phyloP scores from a whole-genome alignment of 2,797 vertebrate genomes.

The Myoxocephalus aenaeus region DNA sequence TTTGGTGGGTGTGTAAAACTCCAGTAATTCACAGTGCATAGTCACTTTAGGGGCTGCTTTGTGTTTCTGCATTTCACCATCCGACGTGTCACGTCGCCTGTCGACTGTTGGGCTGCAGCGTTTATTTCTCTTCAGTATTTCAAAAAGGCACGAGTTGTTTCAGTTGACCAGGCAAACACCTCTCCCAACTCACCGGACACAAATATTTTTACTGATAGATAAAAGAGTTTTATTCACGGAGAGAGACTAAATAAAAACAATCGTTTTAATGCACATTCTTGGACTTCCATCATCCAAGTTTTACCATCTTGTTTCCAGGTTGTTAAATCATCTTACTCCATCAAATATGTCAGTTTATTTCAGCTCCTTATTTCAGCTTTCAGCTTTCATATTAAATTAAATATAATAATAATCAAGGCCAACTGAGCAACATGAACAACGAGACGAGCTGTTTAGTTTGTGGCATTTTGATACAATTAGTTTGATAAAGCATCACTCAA shows the following conservation, averaged over 20 bases:
- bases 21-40: conserved; percentile 65
- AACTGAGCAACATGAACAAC: too few relatives aligned
- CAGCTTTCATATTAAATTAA: background rate
- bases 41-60: conserved; percentile 59
- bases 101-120: conserved; percentile 37
- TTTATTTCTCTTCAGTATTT: conserved; percentile 14
- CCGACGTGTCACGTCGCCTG: conserved; percentile 57
- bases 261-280: background rate
- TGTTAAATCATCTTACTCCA: too few relatives aligned
- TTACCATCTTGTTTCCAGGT: background rate
- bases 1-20: conserved; percentile 69
- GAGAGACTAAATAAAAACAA: background rate
- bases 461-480: background rate
- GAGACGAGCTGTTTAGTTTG: background rate
- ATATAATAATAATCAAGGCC: background rate
- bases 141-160: background rate
- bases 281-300: background rate
- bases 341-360: background rate
- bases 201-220: too few relatives aligned
- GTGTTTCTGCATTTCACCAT: conserved; percentile 42
- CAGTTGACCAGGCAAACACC: background rate
- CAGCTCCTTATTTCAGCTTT: background rate
- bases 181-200: too few relatives aligned
- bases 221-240: background rate
- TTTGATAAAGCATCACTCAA: background rate